Evolutionary conservation across 2,113 vertebrate species (phyloP).

Genomic region (Rhinogobius similis): DNA sequence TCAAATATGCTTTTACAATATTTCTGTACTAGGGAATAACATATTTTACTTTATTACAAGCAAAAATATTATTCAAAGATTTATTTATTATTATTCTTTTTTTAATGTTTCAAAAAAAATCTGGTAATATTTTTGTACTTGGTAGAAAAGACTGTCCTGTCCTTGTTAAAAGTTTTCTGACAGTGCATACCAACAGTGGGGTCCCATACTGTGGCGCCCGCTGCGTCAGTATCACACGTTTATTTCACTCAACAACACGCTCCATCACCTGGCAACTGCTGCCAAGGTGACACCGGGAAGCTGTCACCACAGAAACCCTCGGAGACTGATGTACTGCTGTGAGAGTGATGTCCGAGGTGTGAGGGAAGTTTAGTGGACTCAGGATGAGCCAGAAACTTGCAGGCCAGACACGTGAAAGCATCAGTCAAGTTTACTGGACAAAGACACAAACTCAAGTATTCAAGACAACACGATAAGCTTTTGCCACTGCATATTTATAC

Average conservation of each 20-base stretch:
- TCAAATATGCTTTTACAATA: too few relatives aligned
- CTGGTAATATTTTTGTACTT: too few relatives aligned
- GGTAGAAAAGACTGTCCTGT: background rate
- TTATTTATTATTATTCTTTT: too few relatives aligned
- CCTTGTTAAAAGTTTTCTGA: conserved; percentile 19
- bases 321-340: conserved; percentile 25
- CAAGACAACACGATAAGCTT: too few relatives aligned
- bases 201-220: conserved; percentile 20
- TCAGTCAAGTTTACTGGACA: too few relatives aligned
- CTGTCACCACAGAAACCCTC: conserved; percentile 35
- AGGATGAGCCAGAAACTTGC: background rate
- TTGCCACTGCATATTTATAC: too few relatives aligned
- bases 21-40: too few relatives aligned
- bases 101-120: too few relatives aligned
- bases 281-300: conserved; percentile 61
- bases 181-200: conserved; percentile 20
- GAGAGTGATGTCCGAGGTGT: background rate
- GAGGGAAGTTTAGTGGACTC: background rate
- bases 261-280: conserved; percentile 56
- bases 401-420: background rate
- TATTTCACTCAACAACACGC: conserved; percentile 49
- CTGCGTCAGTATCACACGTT: conserved; percentile 61
- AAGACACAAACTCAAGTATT: too few relatives aligned
- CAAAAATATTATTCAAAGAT: too few relatives aligned
- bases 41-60: too few relatives aligned